Evolutionary conservation across 2,797 vertebrate species (phyloP).

Genomic region (Sandelia bainsii): DNA sequence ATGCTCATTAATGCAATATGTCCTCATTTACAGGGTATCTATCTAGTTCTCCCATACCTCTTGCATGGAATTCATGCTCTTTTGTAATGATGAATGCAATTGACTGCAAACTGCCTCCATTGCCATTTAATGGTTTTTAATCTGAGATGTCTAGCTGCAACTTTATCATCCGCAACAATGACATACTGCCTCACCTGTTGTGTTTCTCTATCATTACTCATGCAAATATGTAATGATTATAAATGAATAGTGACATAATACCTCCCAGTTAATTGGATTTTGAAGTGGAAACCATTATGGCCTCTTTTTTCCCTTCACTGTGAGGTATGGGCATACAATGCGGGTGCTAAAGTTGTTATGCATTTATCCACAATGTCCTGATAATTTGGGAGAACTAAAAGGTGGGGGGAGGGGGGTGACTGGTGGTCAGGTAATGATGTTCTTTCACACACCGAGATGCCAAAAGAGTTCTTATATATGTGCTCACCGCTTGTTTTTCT

Average conservation of each 20-base stretch:
- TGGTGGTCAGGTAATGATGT: constrained; percentile 4
- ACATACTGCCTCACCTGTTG: constrained; percentile 71
- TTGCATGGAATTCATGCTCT: constrained; percentile 33
- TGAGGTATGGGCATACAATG: not conserved
- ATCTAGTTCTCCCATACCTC: not conserved
- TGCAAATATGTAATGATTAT: constrained; percentile 72
- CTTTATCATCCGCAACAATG: constrained; percentile 68
- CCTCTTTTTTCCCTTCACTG: not conserved
- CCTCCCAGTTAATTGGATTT: constrained; percentile 57
- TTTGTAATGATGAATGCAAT: constrained; percentile 59
- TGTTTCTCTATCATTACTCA: constrained; percentile 66
- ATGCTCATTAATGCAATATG: constrained; percentile 12
- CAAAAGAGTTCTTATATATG: constrained; percentile 44
- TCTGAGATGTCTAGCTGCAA: constrained; percentile 66
- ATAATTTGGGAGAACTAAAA: not conserved
- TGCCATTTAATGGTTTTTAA: constrained; percentile 76
- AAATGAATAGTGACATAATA: constrained; percentile 70
- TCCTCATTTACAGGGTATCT: not conserved
- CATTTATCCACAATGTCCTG: constrained; percentile 5
- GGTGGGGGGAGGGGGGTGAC: constrained; percentile 14
- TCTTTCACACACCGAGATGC: constrained; percentile 37
- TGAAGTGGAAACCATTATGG: constrained; percentile 51
- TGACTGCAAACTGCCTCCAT: constrained; percentile 52
- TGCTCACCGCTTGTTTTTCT: constrained; percentile 65
- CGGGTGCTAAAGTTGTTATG: constrained; percentile 1